Evolutionary conservation across 53 echinoderm and acorn worm genomes (phyloP).

Genomic region (Pentamera pediparva): DNA sequence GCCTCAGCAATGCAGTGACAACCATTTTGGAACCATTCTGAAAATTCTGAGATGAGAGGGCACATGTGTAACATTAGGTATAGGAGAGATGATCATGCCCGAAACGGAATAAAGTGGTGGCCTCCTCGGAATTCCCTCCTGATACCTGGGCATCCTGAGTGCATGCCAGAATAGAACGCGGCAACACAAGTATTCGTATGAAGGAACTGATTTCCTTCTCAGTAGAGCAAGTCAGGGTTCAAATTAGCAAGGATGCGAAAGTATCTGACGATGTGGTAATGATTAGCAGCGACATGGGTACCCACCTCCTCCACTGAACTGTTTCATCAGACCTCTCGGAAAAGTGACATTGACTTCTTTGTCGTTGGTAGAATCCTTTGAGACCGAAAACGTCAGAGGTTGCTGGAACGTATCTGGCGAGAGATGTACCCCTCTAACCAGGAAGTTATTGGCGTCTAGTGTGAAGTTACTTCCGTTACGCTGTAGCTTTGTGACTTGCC

Average conservation of each 20-base stretch:
- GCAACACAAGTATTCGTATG: too few relatives aligned
- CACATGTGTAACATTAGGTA: too few relatives aligned
- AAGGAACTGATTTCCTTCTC: too few relatives aligned
- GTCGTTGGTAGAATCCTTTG: neutral
- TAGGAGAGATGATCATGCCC: too few relatives aligned
- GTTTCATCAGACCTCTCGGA: neutral
- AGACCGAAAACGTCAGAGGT: neutral
- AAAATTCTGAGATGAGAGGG: too few relatives aligned
- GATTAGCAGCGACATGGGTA: neutral
- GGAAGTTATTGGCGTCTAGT: neutral
- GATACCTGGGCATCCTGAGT: too few relatives aligned
- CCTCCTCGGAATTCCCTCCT: too few relatives aligned
- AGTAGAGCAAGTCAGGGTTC: too few relatives aligned
- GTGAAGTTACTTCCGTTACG: constrained; percentile 9
- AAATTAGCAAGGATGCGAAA: neutral
- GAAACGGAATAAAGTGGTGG: too few relatives aligned
- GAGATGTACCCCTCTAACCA: constrained; percentile 2
- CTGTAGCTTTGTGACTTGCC: constrained; percentile 7
- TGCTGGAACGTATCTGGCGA: neutral
- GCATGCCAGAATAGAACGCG: too few relatives aligned
- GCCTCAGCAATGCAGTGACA: too few relatives aligned
- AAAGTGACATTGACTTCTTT: constrained; percentile 2
- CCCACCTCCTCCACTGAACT: neutral
- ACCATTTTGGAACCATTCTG: too few relatives aligned
- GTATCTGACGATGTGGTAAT: neutral